phyloP scores from a whole-genome alignment of 2,113 vertebrate species.

The Pygoscelis adeliae region DNA sequence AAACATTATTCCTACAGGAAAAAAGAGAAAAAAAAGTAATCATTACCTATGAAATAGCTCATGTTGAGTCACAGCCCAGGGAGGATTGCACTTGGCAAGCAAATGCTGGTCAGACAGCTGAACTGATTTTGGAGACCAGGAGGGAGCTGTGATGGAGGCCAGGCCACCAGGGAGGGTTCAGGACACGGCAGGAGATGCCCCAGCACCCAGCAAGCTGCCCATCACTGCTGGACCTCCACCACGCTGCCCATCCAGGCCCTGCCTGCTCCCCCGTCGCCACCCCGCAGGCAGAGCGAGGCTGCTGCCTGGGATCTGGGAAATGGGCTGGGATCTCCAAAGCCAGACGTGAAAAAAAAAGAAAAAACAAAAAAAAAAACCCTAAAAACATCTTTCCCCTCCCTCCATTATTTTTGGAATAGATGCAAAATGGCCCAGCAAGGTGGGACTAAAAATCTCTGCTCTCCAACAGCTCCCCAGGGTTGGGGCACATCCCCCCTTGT shows the following conservation, averaged over 20 bases:
- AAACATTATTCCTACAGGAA: constrained; percentile 47
- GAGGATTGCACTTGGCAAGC: not conserved
- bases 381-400: not conserved
- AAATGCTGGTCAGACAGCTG: not conserved
- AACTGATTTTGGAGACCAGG: not conserved
- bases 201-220: not conserved
- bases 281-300: not conserved
- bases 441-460: not conserved
- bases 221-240: not conserved
- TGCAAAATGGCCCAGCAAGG: not conserved
- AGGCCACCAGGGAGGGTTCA: not conserved
- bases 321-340: not conserved
- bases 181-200: not conserved
- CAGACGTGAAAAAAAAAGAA: accelerated
- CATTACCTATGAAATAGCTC: constrained; percentile 37
- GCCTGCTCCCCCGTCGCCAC: not conserved
- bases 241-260: not conserved
- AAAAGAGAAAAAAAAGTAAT: not conserved
- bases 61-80: constrained; percentile 16
- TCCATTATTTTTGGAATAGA: not conserved
- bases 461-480: not conserved
- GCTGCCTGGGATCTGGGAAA: not conserved
- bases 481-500: accelerated
- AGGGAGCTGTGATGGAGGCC: not conserved
- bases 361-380: not conserved